Percentiles rank a stretch among this genome's conserved stretches.
Conservation (phyloP, 2,888 invertebrate genomes). For the Amblyjoppa fuscipennis region DNA sequence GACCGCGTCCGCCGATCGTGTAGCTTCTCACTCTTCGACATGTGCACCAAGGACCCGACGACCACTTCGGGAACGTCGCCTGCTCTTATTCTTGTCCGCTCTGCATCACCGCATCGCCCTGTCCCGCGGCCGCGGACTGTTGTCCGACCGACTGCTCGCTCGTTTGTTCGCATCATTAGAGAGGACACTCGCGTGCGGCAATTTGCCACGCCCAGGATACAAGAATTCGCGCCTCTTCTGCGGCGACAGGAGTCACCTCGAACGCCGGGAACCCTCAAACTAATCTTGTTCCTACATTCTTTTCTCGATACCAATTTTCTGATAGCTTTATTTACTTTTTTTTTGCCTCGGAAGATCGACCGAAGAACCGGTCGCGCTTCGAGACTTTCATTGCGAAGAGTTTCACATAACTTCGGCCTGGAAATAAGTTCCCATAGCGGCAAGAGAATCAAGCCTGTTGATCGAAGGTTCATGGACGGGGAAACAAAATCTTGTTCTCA, state of each 20-base stretch:
- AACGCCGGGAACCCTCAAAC: background rate
- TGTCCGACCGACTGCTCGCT: conserved; percentile 70
- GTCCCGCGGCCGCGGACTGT: conserved; percentile 24
- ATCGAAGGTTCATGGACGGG: too few species aligned
- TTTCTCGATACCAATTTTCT: too few species aligned
- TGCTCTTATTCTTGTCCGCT: conserved; percentile 47
- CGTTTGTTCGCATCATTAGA: conserved; percentile 83
- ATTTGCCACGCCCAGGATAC: conserved; percentile 82
- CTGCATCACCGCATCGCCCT: conserved; percentile 33
- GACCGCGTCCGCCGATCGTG: conserved; percentile 33
- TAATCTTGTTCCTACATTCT: too few species aligned
- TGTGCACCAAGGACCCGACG: conserved; percentile 46
- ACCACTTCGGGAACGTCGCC: conserved; percentile 9
- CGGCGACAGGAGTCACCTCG: background rate
- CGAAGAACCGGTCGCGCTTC: too few species aligned
- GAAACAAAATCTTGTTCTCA: too few species aligned
- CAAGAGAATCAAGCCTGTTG: too few species aligned
- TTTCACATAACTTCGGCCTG: too few species aligned
- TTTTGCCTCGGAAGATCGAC: background rate
- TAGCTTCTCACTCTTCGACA: conserved; percentile 70
- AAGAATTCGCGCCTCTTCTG: conserved; percentile 80
- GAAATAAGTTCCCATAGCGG: too few species aligned
- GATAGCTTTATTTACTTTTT: background rate
- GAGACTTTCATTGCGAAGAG: too few species aligned
- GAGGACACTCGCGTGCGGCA: conserved; percentile 80